These are phyloP conservation scores for Hypothenemus hampei DNA, from an alignment of 1,140 invertebrate genomes.

Conservation along the genomic window DNA sequence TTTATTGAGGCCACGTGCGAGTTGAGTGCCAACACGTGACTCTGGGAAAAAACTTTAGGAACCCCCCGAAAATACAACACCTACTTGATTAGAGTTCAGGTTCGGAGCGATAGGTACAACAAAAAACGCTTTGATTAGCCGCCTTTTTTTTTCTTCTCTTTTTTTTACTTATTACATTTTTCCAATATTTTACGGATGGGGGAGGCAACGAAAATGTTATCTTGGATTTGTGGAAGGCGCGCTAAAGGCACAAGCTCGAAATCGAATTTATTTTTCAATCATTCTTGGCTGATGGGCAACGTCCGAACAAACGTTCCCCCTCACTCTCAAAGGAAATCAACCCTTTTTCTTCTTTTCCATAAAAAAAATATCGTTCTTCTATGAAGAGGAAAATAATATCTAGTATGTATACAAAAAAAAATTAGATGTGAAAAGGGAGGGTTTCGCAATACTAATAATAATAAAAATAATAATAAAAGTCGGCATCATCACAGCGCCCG, in stretches of 20 bases:
- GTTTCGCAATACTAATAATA: neutral
- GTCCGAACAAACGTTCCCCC: conserved; percentile 11
- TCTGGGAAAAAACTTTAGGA: too few relatives aligned
- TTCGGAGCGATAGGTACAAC: too few relatives aligned
- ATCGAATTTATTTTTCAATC: conserved; percentile 50
- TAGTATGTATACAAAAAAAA: too few relatives aligned
- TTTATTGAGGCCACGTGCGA: conserved; percentile 14
- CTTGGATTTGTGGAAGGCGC: too few relatives aligned
- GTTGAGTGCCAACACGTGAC: conserved; percentile 5
- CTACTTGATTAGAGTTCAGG: too few relatives aligned
- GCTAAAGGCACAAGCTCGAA: conserved; percentile 41
- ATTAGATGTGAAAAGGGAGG: neutral
- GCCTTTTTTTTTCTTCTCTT: too few relatives aligned
- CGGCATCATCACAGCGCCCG: conserved; percentile 8
- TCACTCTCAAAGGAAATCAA: conserved; percentile 16
- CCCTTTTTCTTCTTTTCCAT: conserved; percentile 18
- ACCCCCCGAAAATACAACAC: too few relatives aligned
- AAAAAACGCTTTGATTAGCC: too few relatives aligned
- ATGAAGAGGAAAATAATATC: too few relatives aligned
- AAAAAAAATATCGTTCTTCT: neutral
- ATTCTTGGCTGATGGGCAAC: conserved; percentile 47
- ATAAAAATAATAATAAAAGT: conserved; percentile 20
- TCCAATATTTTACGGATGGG: neutral
- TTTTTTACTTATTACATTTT: neutral
- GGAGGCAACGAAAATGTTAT: conserved; percentile 26